Evolutionary conservation across 2,797 vertebrate species (phyloP).

Genomic region (Chromis chromis): DNA sequence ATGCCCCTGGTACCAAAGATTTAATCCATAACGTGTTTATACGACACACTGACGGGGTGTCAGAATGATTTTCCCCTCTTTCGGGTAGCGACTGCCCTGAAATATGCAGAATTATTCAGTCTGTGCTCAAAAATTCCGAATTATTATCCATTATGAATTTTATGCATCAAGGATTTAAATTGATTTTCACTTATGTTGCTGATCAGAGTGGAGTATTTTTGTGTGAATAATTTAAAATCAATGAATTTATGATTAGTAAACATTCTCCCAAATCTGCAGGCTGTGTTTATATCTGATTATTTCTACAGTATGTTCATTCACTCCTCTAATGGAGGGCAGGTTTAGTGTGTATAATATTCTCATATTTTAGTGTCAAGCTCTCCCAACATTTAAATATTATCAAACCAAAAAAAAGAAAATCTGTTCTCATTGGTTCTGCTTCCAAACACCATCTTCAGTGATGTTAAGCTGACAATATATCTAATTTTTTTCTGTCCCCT

Average conservation of each 20-base stretch:
- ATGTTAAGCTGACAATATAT: conserved; percentile 66
- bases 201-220: conserved; percentile 67
- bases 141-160: conserved; percentile 70
- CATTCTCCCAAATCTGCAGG: conserved; percentile 43
- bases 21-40: conserved; percentile 81
- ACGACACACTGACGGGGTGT: conserved; percentile 75
- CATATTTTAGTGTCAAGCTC: conserved; percentile 24
- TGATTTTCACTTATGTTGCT: conserved; percentile 69
- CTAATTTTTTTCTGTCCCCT: conserved; percentile 62
- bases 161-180: conserved; percentile 67
- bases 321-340: conserved; percentile 29
- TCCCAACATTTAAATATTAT: conserved; percentile 42
- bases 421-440: conserved; percentile 34
- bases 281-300: conserved; percentile 49
- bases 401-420: conserved; percentile 19
- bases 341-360: conserved; percentile 25
- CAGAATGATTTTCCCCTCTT: conserved; percentile 71
- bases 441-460: conserved; percentile 46
- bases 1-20: conserved; percentile 76
- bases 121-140: conserved; percentile 66
- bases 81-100: conserved; percentile 53
- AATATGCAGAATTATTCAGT: conserved; percentile 76
- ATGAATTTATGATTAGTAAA: conserved; percentile 76
- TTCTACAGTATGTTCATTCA: conserved; percentile 42
- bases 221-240: conserved; percentile 68